These are phyloP conservation scores for Podarcis cretensis DNA, from an alignment of 2,113 vertebrate genomes.

Conservation along the genomic window DNA sequence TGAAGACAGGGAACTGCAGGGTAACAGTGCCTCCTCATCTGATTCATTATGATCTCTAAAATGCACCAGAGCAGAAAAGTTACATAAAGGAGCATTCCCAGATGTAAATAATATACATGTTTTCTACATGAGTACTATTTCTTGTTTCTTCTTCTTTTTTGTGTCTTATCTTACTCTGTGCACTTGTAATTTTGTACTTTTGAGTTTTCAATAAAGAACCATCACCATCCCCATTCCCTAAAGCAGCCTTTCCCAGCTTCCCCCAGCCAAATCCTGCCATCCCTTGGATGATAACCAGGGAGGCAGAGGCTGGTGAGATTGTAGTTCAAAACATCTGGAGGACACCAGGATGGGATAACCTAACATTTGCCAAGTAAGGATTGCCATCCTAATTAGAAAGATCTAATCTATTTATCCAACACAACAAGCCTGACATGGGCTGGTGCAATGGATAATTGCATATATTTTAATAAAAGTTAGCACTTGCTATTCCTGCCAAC, in stretches of 20 bases:
- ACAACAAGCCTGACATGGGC: background rate
- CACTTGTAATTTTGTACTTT: no score
- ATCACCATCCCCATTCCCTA: background rate
- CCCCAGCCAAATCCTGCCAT: no score
- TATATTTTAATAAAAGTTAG: background rate
- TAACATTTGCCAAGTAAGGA: background rate
- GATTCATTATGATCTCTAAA: constrained; percentile 73
- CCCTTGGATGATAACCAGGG: no score
- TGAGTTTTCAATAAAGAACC: background rate
- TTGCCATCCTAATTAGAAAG: background rate
- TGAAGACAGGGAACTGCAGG: constrained; percentile 77
- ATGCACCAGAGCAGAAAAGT: constrained; percentile 37
- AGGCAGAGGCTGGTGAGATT: no score
- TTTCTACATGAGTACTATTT: background rate
- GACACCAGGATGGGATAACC: background rate
- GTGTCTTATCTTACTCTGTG: no score
- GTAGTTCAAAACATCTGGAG: no score
- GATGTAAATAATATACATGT: background rate
- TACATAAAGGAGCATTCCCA: background rate
- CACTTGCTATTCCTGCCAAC: background rate
- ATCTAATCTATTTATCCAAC: background rate
- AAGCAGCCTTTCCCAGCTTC: no score
- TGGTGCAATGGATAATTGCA: background rate
- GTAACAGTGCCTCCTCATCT: constrained; percentile 72
- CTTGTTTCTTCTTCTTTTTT: no score